Conservation (phyloP, 2,113 vertebrate genomes). For the Passer montanus region DNA sequence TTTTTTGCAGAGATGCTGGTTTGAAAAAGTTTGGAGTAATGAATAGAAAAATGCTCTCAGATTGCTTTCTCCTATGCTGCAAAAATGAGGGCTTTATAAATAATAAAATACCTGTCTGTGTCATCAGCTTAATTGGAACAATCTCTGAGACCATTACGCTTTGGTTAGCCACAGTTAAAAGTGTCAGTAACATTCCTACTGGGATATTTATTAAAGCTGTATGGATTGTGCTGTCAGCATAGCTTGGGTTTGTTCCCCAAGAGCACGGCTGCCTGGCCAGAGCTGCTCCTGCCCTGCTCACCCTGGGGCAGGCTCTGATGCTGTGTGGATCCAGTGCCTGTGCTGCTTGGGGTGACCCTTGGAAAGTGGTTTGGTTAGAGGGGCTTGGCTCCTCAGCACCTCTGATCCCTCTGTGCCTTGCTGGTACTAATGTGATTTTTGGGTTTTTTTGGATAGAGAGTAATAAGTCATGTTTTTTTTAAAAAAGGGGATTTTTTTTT, state of each 20-base stretch:
- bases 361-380: neutral
- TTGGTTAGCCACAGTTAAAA: neutral
- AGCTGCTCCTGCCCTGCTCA: neutral
- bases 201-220: neutral
- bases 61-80: neutral
- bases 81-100: neutral
- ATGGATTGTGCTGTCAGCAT: neutral
- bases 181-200: neutral
- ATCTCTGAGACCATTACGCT: neutral
- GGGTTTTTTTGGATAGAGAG: neutral
- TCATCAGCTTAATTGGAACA: neutral
- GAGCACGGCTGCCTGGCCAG: neutral
- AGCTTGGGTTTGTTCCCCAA: neutral
- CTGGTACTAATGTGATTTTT: neutral
- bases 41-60: neutral
- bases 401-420: rapidly evolving
- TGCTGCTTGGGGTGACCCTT: neutral
- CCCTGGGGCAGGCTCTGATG: neutral
- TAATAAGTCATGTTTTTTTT: rapidly evolving
- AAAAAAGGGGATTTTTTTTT: rapidly evolving
- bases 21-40: neutral
- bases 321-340: neutral
- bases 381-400: rapidly evolving
- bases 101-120: neutral
- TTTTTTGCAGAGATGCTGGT: neutral